Conservation (phyloP, 2,888 invertebrate species). For the Tineola bisselliella region DNA sequence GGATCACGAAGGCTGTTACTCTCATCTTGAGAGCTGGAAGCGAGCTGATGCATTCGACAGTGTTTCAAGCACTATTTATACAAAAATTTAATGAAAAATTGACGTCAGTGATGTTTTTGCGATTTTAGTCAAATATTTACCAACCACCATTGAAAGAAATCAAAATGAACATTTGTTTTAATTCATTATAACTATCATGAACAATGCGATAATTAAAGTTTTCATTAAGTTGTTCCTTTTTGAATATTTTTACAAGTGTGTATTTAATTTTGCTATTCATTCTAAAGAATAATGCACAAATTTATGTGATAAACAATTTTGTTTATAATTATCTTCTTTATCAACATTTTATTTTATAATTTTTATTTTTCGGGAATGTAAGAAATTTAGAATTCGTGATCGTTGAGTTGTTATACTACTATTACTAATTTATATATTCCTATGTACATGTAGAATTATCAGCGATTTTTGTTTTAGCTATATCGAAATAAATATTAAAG, state of each 20-base stretch:
- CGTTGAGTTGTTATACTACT: too few species aligned
- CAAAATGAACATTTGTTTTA: constrained; percentile 27
- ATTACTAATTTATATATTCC: too few species aligned
- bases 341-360: too few species aligned
- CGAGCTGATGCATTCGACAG: constrained; percentile 42
- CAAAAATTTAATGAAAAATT: constrained; percentile 21
- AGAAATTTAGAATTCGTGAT: too few species aligned
- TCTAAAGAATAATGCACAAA: background rate
- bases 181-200: constrained; percentile 33
- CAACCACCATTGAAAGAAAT: constrained; percentile 24
- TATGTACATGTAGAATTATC: too few species aligned
- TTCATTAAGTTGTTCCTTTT: constrained; percentile 29
- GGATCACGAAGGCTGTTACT: constrained; percentile 56
- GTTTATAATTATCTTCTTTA: too few species aligned
- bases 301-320: background rate
- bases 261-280: background rate
- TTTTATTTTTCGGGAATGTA: too few species aligned
- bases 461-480: too few species aligned
- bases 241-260: background rate
- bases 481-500: too few species aligned
- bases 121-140: constrained; percentile 29
- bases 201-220: constrained; percentile 42
- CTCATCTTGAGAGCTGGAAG: constrained; percentile 58
- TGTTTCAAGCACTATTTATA: constrained; percentile 38
- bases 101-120: constrained; percentile 19